Evolutionary conservation across 2,113 vertebrate genomes (phyloP), one percentile per base, ranked within the genome.

Genomic region (Sphyrna mokarran): DNA sequence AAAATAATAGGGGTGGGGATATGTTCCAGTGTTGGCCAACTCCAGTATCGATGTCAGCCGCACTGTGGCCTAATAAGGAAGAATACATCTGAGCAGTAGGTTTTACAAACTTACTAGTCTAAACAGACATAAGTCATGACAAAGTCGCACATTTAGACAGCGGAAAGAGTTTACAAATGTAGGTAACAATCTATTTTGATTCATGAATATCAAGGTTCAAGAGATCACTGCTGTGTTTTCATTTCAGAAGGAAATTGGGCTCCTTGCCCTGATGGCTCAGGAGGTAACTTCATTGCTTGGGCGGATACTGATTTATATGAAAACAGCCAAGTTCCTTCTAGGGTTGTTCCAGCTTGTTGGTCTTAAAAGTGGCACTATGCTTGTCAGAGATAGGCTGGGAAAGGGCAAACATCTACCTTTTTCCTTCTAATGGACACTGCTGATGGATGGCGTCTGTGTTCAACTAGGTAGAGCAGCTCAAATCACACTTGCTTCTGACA

Each of bases 51-150:
- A 54, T 72, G 23, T 72, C 94, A 48, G 23, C 33, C 40, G 8
- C 69, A 72, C 14, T 29, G 14, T 70, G 94, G 48, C 94, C 94
- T 95, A 95, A 95, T 95, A 95, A 95, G 94, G 94, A 43, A 72
- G 29, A 33, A 72, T 72, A 95, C 72, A 95, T 40, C 43, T 29
- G 23, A 54, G 69, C 68, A 61, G 94, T 22, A 33, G 33, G 29
- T 95, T 70, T 54, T 95, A 95, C 69, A 72, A 72, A 23, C 33
- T 37, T 26, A 72, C 94, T 76, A 95, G 43, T 95, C 94, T 95
- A 95, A 95, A 95, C 69, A 95, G 94, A 48, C 43, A 54, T 95
- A 95, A 72, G 68, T 95, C 94, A 95, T 48, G 94, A 72, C 40
- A 2, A 54, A 33, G 94, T 72, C 5, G 11, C 69, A 95, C 3